Conservation (phyloP, 2,113 vertebrate species). For the Sterna hirundo region DNA sequence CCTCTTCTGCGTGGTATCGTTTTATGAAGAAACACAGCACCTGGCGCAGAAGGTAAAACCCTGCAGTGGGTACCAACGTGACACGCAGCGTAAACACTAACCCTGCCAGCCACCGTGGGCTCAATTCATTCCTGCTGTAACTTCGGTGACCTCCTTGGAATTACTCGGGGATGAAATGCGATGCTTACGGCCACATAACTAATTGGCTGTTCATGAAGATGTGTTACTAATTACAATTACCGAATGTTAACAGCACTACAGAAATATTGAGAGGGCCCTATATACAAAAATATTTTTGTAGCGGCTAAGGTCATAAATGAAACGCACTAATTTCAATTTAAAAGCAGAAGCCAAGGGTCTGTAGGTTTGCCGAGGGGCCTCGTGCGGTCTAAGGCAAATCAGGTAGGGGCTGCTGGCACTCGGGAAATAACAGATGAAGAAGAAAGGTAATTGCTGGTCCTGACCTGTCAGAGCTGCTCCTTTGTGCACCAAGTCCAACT, state of each 20-base stretch:
- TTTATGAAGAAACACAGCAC: neutral
- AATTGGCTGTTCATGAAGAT: neutral
- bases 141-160: neutral
- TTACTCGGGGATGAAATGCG: neutral
- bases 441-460: slow-evolving; percentile 26
- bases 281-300: slow-evolving; percentile 17
- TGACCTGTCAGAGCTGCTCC: slow-evolving; percentile 7
- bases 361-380: neutral
- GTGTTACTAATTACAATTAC: slow-evolving; percentile 32
- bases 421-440: slow-evolving; percentile 26
- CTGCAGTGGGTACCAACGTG: neutral
- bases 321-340: neutral
- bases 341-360: slow-evolving; percentile 2
- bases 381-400: neutral
- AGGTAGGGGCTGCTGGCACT: slow-evolving; percentile 5
- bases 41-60: neutral
- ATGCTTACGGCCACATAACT: neutral
- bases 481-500: slow-evolving; percentile 8
- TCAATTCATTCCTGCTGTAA: neutral
- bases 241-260: neutral
- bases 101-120: neutral
- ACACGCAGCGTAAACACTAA: neutral
- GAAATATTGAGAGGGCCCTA: neutral
- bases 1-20: neutral
- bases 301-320: slow-evolving; percentile 23